These are phyloP conservation scores for Varroa destructor DNA, from an alignment of 1,140 invertebrate species.

Conservation along the genomic window DNA sequence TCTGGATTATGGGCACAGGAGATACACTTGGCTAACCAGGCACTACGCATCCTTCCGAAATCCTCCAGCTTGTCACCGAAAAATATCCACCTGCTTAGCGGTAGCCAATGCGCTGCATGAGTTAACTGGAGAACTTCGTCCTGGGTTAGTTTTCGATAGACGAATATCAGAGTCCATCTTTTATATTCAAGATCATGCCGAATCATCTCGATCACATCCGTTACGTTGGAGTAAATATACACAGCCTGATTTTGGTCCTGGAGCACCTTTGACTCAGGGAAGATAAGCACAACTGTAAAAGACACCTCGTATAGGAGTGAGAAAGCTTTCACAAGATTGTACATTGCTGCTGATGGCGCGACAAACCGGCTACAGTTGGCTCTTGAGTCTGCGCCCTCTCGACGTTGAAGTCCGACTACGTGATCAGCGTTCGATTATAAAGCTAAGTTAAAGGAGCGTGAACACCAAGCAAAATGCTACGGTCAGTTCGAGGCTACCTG, in stretches of 20 bases:
- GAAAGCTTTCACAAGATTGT: not conserved
- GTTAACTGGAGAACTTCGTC: constrained; percentile 5
- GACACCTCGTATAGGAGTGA: not conserved
- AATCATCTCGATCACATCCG: constrained; percentile 2
- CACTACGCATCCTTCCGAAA: not conserved
- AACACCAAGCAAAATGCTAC: no score
- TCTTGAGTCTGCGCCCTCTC: no score
- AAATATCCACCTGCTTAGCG: constrained; percentile 16
- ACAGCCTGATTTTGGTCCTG: not conserved
- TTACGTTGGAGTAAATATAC: constrained; percentile 7
- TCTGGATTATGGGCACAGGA: not conserved
- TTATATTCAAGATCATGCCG: constrained; percentile 11
- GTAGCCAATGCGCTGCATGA: not conserved
- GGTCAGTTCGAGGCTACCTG: no score
- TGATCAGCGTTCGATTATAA: no score
- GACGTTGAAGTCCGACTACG: no score
- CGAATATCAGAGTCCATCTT: constrained; percentile 20
- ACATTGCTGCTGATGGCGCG: not conserved
- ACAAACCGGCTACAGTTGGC: no score
- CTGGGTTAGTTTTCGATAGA: not conserved
- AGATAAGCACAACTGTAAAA: constrained; percentile 2
- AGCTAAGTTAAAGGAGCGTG: no score
- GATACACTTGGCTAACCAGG: not conserved
- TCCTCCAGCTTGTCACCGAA: not conserved
- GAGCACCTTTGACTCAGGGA: not conserved